phyloP scores from a whole-genome alignment of 2,113 vertebrate genomes.

The Mustelus asterias region DNA sequence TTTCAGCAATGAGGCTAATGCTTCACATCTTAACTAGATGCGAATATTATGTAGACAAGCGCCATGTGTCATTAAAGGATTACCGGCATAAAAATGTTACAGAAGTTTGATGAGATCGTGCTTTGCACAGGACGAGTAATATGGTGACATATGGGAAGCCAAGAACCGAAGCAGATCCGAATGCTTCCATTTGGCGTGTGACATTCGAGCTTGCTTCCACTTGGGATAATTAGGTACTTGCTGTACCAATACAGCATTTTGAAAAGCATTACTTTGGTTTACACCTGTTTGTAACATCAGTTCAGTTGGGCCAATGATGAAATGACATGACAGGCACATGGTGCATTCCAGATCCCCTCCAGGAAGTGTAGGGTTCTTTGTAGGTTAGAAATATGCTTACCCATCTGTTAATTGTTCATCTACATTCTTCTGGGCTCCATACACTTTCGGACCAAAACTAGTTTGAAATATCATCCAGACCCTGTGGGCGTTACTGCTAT shows the following conservation, averaged over 20 bases:
- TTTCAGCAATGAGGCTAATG: neutral
- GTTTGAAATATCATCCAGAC: neutral
- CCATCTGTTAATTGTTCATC: neutral
- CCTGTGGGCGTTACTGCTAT: neutral
- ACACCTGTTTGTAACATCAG: conserved; percentile 23
- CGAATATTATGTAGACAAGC: conserved; percentile 32
- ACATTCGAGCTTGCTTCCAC: neutral
- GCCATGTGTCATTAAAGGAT: conserved; percentile 58
- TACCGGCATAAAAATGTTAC: conserved; percentile 43
- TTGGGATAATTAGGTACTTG: conserved; percentile 39
- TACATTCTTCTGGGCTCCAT: neutral
- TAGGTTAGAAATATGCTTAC: neutral
- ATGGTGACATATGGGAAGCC: conserved; percentile 57
- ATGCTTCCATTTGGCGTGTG: conserved; percentile 43
- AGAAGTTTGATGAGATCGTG: conserved; percentile 48
- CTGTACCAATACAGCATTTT: conserved; percentile 23
- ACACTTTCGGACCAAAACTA: neutral
- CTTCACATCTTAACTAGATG: neutral
- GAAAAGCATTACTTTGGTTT: conserved; percentile 4
- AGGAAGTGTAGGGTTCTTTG: neutral
- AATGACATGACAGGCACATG: neutral
- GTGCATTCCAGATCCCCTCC: neutral
- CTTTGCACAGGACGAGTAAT: conserved; percentile 52
- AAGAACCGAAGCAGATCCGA: conserved; percentile 54
- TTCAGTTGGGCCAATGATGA: conserved; percentile 14